Evolutionary conservation across 2,113 vertebrate genomes (phyloP), one percentile per base, ranked within the genome.

Genomic region (Sinocyclocheilus anshuiensis): DNA sequence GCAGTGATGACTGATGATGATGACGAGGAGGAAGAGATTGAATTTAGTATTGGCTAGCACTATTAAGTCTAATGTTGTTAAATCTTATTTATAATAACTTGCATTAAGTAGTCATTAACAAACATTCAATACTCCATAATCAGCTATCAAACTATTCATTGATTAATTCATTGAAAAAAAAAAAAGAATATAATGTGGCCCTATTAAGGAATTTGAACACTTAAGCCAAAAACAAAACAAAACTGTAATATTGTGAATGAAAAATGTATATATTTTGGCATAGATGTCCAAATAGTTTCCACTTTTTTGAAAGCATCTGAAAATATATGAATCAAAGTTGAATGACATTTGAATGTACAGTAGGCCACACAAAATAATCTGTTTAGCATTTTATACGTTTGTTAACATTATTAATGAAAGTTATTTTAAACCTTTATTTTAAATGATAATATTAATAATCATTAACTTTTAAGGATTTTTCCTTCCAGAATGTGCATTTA

Each of bases 11-110:
- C 65, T 61, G 84, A 90, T 80, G 89, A 91, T 1, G 90, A 87
- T 1, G 88, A 88, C 4, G 94, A 93, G 6, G 90, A 95, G 74
- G 92, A 48, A 26, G 94, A 96, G 26, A 92, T 92, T 29, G 92
- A 93, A 79, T 95, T 95, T 59, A 86, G 84, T 77, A 94, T 95
- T 69, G 84, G 89, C 53, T 96, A 94, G 81, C 36, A 9, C 1
- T 55, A 57, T 22, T 36, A 63, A 69, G 50, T 50, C 10, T 26
- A 77, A 50, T 26, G 13, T 26, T 50, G 48, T 50, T n/a, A 42
- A 39, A 11, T 45, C 18, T n/a, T n/a, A 29, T 24, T 39, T 55
- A 71, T 3, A 33, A 48, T 18, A 75, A 50, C 13, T 67, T 67
- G n/a, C 24, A 24, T 55, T 85, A 45, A 42, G 16, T 29, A 48